These are phyloP conservation scores for Pandemis heparana DNA, from an alignment of 2,888 invertebrate genomes.

Conservation along the genomic window DNA sequence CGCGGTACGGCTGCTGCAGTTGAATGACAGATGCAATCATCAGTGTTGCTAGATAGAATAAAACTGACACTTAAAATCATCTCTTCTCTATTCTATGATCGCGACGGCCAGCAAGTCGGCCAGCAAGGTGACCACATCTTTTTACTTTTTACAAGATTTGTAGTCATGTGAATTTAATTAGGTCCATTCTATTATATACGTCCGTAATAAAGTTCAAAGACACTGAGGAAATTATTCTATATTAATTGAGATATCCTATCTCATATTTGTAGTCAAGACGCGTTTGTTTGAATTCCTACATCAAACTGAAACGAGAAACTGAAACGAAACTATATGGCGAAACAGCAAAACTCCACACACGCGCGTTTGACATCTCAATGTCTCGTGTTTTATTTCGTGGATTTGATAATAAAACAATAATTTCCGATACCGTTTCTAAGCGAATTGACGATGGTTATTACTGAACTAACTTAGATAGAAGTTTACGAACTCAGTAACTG, in stretches of 20 bases:
- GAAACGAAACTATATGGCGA: constrained; percentile 11
- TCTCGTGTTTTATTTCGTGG: constrained; percentile 30
- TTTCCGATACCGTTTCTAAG: constrained; percentile 15
- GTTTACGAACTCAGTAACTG: neutral
- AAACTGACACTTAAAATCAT: neutral
- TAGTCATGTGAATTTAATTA: neutral
- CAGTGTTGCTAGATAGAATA: constrained; percentile 9
- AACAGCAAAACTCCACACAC: constrained; percentile 19
- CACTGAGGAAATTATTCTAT: neutral
- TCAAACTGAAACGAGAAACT: neutral
- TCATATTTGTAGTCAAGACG: neutral
- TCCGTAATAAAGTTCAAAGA: neutral
- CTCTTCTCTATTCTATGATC: neutral
- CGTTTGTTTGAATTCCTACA: neutral
- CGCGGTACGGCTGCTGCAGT: constrained; percentile 6
- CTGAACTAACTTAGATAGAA: constrained; percentile 25
- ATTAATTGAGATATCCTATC: neutral
- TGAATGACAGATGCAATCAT: constrained; percentile 8
- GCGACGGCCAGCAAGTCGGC: neutral
- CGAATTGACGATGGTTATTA: constrained; percentile 35
- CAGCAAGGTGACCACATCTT: neutral
- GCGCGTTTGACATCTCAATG: constrained; percentile 16
- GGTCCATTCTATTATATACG: no score
- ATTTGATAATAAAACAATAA: constrained; percentile 41
- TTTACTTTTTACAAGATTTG: neutral